These are phyloP conservation scores for Hippocampus guttulatus DNA, from an alignment of 2,113 vertebrate species.

Conservation along the genomic window DNA sequence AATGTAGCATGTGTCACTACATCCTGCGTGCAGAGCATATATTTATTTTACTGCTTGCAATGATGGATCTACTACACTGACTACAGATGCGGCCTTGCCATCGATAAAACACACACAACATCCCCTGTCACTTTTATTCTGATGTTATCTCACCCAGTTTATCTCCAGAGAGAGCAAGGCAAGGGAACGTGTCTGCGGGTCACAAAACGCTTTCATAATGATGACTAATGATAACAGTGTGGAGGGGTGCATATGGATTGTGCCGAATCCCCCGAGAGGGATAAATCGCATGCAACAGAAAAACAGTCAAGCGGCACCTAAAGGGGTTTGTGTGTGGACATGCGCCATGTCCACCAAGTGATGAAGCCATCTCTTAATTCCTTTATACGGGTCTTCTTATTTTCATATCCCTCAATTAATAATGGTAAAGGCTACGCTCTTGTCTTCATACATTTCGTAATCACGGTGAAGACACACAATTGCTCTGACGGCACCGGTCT, in stretches of 20 bases:
- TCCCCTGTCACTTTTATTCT: constrained; percentile 3
- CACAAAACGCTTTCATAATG: constrained; percentile 30
- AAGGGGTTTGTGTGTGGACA: not conserved
- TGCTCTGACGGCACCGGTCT: too few species aligned
- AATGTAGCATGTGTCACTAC: not conserved
- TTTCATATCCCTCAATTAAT: too few species aligned
- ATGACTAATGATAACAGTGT: constrained; percentile 30
- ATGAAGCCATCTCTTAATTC: not conserved
- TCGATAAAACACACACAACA: not conserved
- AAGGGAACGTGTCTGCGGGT: constrained; percentile 6
- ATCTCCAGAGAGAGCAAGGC: not conserved
- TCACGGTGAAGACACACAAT: too few species aligned
- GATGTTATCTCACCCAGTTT: not conserved
- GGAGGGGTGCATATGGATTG: constrained; percentile 30
- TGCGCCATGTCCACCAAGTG: not conserved
- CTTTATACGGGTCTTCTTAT: not conserved
- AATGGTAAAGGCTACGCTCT: too few species aligned
- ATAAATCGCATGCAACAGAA: constrained; percentile 29
- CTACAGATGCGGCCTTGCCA: not conserved
- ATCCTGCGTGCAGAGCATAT: not conserved
- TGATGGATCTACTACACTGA: not conserved
- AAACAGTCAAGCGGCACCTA: not conserved
- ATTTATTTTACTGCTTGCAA: not conserved
- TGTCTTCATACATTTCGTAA: too few species aligned
- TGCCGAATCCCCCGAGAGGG: constrained; percentile 28